A percentile compares a stretch with the other conserved stretches of the same genome.
Conservation (phyloP, 2,888 invertebrate genomes). For the Plemyria rubiginata region DNA sequence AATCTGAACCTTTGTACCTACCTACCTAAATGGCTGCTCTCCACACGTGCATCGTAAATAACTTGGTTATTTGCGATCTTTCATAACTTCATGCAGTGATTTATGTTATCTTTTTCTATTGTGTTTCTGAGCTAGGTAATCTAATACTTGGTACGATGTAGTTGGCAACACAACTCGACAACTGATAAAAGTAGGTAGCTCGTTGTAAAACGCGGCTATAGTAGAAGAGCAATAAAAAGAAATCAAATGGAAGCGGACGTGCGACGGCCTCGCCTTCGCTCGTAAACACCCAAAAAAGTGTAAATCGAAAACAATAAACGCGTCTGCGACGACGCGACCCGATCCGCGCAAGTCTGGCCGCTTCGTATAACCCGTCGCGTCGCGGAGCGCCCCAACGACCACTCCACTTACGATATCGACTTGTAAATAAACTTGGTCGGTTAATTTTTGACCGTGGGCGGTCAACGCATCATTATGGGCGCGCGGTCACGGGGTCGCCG, state of each 20-base stretch:
- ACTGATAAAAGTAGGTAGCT: constrained; percentile 43
- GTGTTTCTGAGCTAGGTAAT: constrained; percentile 44
- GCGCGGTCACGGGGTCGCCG: constrained; percentile 80
- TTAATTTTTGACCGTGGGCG: constrained; percentile 75
- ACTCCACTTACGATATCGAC: constrained; percentile 45
- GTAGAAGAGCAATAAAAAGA: constrained; percentile 58
- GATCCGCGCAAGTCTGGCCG: constrained; percentile 54
- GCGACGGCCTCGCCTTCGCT: constrained; percentile 70
- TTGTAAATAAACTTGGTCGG: constrained; percentile 64
- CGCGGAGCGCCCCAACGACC: constrained; percentile 49
- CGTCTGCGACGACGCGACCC: constrained; percentile 63
- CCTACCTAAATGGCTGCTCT: not conserved
- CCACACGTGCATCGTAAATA: no score
- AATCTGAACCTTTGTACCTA: no score
- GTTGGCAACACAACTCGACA: constrained; percentile 43
- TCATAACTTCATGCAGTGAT: no score
- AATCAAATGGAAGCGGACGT: constrained; percentile 71
- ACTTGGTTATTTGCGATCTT: no score
- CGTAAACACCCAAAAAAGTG: constrained; percentile 79
- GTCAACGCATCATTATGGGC: constrained; percentile 79
- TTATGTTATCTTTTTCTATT: constrained; percentile 41
- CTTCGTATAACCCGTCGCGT: constrained; percentile 49
- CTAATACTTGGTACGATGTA: constrained; percentile 38
- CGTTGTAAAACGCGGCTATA: constrained; percentile 49
- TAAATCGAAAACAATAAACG: constrained; percentile 77